These are phyloP conservation scores for Pterophyllum scalare DNA, from an alignment of 2,113 vertebrate genomes.

Conservation along the genomic window DNA sequence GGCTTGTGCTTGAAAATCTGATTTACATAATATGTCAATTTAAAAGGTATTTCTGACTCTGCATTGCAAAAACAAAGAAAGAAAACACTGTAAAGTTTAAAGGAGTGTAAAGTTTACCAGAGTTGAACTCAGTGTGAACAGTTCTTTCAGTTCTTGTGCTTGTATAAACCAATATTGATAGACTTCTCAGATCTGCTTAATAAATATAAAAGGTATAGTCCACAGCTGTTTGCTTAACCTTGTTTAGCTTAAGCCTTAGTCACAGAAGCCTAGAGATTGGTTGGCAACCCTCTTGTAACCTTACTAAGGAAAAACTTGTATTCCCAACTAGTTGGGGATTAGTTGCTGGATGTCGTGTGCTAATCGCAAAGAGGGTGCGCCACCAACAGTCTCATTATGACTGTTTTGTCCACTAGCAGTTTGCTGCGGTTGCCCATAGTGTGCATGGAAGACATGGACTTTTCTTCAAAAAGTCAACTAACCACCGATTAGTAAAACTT, in stretches of 20 bases:
- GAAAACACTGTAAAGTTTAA: fast-evolving
- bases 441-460: background rate
- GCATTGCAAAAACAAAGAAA: background rate
- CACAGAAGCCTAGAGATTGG: background rate
- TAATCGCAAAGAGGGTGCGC: background rate
- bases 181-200: background rate
- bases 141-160: too few species aligned
- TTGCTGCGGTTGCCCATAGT: background rate
- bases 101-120: background rate
- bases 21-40: background rate
- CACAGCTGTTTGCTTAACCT: background rate
- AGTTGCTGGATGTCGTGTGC: background rate
- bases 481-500: background rate
- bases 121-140: background rate
- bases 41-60: background rate
- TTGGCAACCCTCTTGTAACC: background rate
- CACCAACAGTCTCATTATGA: background rate
- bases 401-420: background rate
- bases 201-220: background rate
- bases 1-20: background rate
- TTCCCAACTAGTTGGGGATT: too few species aligned
- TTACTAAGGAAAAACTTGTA: background rate
- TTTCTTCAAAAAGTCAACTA: background rate
- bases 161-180: background rate
- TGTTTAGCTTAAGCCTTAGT: background rate